Base-by-base conservation (phyloP, 1,140 invertebrate genomes). In the Drosophila seguyi region DNA sequence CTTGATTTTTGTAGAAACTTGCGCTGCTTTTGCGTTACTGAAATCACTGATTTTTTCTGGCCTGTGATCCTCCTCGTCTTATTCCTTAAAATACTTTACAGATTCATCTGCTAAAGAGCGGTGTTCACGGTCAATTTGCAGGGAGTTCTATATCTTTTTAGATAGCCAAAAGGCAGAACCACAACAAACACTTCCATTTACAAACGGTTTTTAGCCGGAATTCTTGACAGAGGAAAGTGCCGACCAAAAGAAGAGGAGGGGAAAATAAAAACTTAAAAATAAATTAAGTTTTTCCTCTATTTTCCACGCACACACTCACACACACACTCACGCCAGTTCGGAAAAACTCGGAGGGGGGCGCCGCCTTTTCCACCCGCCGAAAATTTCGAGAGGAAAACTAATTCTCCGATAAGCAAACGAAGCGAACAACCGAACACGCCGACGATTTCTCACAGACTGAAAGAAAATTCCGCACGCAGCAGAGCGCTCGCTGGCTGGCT, bases 371-470 rank as follows among this genome's bases (percentile, higher is more conserved):
- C 76, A 84, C 85, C 84, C 83, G 84, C 80, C 73, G 25, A 87
- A 58, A 29, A 61, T 75, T 65, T 36, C 20, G 16, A 53, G 13
- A 27, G 4, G 20, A 65, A 22, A 39, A 38, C 65, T 44, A 82
- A 87, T 75, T 56, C 48, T 44, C 42, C 79, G 72, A 87, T 79
- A 76, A 69, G 79, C 66, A 79, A 52, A 41, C 67, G 53, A 60
- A 75, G 36, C 65, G 42, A 76, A 42, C 63, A 68, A 81, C 83
- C 79, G 71, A 85, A 76, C 81, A 68, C 74, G 71, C 67, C 86
- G 72, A 90, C 85, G 85, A 76, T 90, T 90, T 85, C 85, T 90
- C 85, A 90, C 86, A 81, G 85, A 90, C 85, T 88, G 79, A 83
- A 86, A 81, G 84, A 90, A 88, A 88, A 88, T 88, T 88, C 85